Conservation (phyloP, 2,888 invertebrate genomes). For the Cataglyphis rosenhaueri region DNA sequence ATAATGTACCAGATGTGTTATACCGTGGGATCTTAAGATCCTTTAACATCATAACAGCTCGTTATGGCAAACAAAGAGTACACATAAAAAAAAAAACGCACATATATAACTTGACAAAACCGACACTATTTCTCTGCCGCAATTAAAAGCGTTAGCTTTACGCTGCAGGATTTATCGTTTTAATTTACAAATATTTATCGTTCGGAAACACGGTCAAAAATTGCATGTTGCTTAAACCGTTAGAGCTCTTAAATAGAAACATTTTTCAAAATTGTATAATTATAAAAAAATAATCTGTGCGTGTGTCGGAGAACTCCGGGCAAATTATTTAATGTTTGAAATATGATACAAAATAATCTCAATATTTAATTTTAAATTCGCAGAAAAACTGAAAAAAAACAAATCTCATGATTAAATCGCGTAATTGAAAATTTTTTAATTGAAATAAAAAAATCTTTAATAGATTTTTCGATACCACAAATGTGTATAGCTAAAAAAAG, state of each 20-base stretch:
- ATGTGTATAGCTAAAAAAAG: background rate
- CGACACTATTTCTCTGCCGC: slow-evolving; percentile 26
- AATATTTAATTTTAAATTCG: background rate
- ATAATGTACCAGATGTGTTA: slow-evolving; percentile 48
- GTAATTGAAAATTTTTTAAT: background rate
- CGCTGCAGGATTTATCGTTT: slow-evolving; percentile 44
- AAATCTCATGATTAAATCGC: background rate
- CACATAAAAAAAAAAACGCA: slow-evolving; percentile 27
- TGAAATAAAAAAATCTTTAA: background rate
- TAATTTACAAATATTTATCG: slow-evolving; percentile 47
- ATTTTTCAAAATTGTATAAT: slow-evolving; percentile 10
- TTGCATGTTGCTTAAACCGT: background rate
- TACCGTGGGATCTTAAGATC: slow-evolving; percentile 35
- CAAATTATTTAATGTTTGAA: background rate
- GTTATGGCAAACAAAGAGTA: slow-evolving; percentile 37
- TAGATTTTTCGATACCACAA: background rate
- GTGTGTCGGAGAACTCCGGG: background rate
- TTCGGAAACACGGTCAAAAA: background rate
- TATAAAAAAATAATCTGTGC: background rate
- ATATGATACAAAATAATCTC: background rate
- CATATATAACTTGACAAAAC: slow-evolving; percentile 14
- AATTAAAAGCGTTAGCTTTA: slow-evolving; percentile 50
- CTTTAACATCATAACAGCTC: slow-evolving; percentile 46
- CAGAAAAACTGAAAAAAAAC: background rate
- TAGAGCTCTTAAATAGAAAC: background rate